A percentile compares a stretch with the other conserved stretches of the same genome.
Conservation (phyloP, 1,140 invertebrate genomes). For the Trachelipus rathkii region DNA sequence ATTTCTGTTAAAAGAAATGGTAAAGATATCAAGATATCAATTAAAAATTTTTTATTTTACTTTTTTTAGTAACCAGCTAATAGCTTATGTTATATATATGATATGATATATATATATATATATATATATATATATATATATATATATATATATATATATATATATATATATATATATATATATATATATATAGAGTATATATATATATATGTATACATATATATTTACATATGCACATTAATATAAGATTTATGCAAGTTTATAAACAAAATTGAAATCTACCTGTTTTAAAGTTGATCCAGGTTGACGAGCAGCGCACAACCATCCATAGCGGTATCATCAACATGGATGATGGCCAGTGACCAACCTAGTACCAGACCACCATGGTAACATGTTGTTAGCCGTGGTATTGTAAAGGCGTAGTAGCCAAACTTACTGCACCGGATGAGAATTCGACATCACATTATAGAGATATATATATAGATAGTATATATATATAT, state of each 20-base stretch:
- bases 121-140: no score
- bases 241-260: no score
- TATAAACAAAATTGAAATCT: slow-evolving; percentile 39
- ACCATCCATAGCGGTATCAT: slow-evolving; percentile 66
- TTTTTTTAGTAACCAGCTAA: no score
- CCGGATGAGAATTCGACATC: slow-evolving; percentile 45
- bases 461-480: no score
- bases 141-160: no score
- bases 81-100: no score
- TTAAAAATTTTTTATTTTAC: no score
- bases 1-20: slow-evolving; percentile 51
- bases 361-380: slow-evolving; percentile 68
- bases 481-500: slow-evolving; percentile 2
- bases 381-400: slow-evolving; percentile 62
- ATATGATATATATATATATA: no score
- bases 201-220: no score
- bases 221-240: no score
- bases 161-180: no score
- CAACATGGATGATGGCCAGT: slow-evolving; percentile 65
- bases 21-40: background rate
- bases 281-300: slow-evolving; percentile 60
- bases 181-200: no score
- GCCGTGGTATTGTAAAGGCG: slow-evolving; percentile 39
- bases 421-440: slow-evolving; percentile 25
- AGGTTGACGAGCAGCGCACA: slow-evolving; percentile 57